A percentile compares a stretch with the other conserved stretches of the same genome.
Evolutionary conservation across 1,140 invertebrate genomes (phyloP).

Genomic region (Gonatopus flavifemur): DNA sequence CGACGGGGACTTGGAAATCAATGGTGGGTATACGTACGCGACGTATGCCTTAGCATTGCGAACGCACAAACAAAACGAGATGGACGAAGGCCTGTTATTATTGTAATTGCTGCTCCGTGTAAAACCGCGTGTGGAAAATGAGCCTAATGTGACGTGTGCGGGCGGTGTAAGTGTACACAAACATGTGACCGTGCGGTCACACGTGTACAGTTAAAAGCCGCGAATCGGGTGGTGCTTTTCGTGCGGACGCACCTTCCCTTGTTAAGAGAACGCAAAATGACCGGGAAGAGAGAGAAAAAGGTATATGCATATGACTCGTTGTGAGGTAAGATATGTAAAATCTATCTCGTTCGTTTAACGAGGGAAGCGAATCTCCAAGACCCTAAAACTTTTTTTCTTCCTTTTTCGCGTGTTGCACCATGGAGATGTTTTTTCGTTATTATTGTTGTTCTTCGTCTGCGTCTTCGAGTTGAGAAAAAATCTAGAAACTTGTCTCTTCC

Average conservation of each 20-base stretch:
- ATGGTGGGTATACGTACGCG: slow-evolving; percentile 37
- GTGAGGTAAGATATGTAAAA: slow-evolving; percentile 50
- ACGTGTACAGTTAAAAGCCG: too few relatives aligned
- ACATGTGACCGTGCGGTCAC: neutral
- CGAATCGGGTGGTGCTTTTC: too few relatives aligned
- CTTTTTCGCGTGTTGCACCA: slow-evolving; percentile 34
- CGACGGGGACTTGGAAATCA: slow-evolving; percentile 33
- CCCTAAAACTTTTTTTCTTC: too few relatives aligned
- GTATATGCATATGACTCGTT: slow-evolving; percentile 19
- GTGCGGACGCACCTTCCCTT: too few relatives aligned
- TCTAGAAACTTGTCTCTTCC: slow-evolving; percentile 12
- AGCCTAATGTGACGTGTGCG: slow-evolving; percentile 47
- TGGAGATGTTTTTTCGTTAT: too few relatives aligned
- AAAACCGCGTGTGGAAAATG: slow-evolving; percentile 56
- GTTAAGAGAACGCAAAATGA: too few relatives aligned
- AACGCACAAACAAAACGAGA: slow-evolving; percentile 29
- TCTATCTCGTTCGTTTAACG: slow-evolving; percentile 54
- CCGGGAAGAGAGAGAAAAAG: too few relatives aligned
- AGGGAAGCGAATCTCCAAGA: slow-evolving; percentile 52
- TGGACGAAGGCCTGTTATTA: slow-evolving; percentile 54
- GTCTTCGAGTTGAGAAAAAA: slow-evolving; percentile 19
- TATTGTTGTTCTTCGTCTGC: slow-evolving; percentile 32
- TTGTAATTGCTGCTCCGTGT: slow-evolving; percentile 56
- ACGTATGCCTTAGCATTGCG: too few relatives aligned
- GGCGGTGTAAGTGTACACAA: neutral